Conservation (phyloP, 2,797 vertebrate genomes). For the Leptodactylus fallax region DNA sequence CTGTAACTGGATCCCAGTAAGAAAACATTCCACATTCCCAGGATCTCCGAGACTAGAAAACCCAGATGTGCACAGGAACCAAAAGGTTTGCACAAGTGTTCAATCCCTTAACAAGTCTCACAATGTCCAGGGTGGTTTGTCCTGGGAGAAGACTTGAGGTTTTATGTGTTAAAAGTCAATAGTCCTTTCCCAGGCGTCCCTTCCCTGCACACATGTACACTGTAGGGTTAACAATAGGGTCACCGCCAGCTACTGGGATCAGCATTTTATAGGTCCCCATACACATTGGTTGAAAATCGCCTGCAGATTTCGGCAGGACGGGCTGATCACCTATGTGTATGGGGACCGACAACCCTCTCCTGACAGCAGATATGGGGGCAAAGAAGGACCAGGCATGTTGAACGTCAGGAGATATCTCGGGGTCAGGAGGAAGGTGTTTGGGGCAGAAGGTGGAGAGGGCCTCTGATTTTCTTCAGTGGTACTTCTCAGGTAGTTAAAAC, state of each 20-base stretch:
- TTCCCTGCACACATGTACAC: not conserved
- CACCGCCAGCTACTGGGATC: not conserved
- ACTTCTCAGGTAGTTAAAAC: too few species aligned
- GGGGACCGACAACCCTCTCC: too few species aligned
- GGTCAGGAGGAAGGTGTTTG: too few species aligned
- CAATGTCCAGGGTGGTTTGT: not conserved
- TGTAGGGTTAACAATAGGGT: not conserved
- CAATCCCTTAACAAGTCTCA: conserved; percentile 8
- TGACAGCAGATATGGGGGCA: not conserved
- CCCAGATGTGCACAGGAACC: conserved; percentile 29
- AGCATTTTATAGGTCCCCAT: too few species aligned
- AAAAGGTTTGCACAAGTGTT: conserved; percentile 46
- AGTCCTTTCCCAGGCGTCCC: not conserved
- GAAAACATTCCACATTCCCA: conserved; percentile 26
- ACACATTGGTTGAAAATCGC: too few species aligned
- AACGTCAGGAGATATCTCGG: not conserved
- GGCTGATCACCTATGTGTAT: too few species aligned
- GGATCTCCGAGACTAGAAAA: conserved; percentile 14
- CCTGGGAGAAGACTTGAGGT: not conserved
- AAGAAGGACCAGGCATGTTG: not conserved
- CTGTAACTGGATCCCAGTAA: conserved; percentile 37
- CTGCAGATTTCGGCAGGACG: too few species aligned
- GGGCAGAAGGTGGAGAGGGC: too few species aligned
- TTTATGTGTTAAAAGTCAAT: conserved; percentile 27
- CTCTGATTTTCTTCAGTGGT: too few species aligned